Evolutionary conservation across 2,888 invertebrate genomes (phyloP).

Genomic region (Smittia sp.): DNA sequence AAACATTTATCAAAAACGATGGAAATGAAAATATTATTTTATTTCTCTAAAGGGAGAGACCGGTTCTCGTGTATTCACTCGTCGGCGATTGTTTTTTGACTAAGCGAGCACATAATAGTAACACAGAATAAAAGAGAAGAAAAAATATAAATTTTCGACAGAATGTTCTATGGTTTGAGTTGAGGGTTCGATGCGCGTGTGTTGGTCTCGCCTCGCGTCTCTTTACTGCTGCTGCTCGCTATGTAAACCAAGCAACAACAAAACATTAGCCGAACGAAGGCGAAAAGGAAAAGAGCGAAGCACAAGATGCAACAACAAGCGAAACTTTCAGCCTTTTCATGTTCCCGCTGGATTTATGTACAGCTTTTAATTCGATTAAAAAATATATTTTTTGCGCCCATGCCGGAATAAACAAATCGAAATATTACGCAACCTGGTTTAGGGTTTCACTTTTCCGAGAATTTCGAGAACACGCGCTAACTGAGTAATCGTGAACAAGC

Average conservation of each 20-base stretch:
- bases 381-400: background rate
- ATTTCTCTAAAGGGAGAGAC: constrained; percentile 20
- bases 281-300: background rate
- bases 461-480: background rate
- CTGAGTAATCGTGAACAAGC: background rate
- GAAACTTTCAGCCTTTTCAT: constrained; percentile 6
- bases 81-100: constrained; percentile 39
- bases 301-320: background rate
- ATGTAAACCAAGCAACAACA: constrained; percentile 4
- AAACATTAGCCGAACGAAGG: background rate
- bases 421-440: background rate
- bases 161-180: constrained; percentile 10
- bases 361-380: background rate
- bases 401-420: background rate
- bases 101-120: constrained; percentile 31
- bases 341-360: constrained; percentile 21
- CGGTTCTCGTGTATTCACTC: constrained; percentile 40
- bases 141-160: background rate
- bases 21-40: constrained; percentile 13
- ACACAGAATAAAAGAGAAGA: constrained; percentile 34
- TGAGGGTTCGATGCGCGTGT: background rate
- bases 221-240: background rate
- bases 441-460: background rate
- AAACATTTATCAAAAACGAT: background rate
- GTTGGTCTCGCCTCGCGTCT: background rate